These are phyloP conservation scores for Miniopterus natalensis DNA, from an alignment of 2,113 vertebrate genomes.

Conservation along the genomic window DNA sequence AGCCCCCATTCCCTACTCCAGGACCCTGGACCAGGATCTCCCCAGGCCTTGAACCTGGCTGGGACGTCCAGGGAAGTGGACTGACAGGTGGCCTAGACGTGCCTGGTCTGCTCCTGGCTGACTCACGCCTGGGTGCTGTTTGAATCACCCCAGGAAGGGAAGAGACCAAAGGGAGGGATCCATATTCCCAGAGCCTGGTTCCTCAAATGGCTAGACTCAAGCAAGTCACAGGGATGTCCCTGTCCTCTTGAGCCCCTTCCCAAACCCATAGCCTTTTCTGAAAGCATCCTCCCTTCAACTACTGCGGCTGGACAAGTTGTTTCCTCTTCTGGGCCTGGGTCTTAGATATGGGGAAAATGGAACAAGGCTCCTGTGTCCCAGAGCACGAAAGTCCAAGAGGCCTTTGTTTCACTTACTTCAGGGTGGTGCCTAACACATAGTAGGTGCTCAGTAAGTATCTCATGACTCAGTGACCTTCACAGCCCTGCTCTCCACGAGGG, in stretches of 20 bases:
- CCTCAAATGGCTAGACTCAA: not conserved
- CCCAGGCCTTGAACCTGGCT: not conserved
- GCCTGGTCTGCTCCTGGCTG: not conserved
- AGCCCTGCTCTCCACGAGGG: not conserved
- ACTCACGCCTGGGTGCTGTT: slow-evolving; percentile 72
- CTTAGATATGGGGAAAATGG: not conserved
- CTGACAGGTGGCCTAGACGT: not conserved
- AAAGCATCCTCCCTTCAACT: not conserved
- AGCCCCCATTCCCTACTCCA: not conserved
- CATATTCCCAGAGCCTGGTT: not conserved
- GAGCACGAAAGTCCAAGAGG: not conserved
- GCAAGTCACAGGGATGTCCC: not conserved
- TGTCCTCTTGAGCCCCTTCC: not conserved
- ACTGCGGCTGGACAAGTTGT: not conserved
- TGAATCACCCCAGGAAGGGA: slow-evolving; percentile 4
- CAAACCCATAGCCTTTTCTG: not conserved
- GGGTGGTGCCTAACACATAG: not conserved
- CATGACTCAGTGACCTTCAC: not conserved
- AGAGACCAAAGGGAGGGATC: not conserved
- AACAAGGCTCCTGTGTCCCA: not conserved
- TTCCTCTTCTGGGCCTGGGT: slow-evolving; percentile 14
- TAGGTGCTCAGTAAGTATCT: not conserved
- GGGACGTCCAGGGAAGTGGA: not conserved
- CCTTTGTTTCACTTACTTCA: not conserved
- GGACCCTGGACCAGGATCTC: not conserved